phyloP scores from a whole-genome alignment of 2,888 invertebrate genomes.

The Hydrotaea cyrtoneurina region DNA sequence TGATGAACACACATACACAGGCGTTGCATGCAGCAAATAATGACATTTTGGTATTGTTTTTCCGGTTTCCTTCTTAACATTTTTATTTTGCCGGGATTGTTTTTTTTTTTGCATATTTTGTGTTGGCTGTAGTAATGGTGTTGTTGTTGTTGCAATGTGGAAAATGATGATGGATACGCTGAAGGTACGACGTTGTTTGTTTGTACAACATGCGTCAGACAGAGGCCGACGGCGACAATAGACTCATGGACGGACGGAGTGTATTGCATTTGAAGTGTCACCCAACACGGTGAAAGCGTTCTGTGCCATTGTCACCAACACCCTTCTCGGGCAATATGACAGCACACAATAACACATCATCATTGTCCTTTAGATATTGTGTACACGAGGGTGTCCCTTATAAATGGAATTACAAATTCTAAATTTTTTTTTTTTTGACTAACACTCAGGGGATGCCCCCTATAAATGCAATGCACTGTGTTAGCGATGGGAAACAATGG shows the following conservation, averaged over 20 bases:
- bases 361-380: neutral
- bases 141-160: neutral
- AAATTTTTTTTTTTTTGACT: too few species aligned
- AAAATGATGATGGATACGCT: conserved; percentile 5
- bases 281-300: conserved; percentile 37
- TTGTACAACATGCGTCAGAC: conserved; percentile 33
- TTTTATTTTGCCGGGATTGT: neutral
- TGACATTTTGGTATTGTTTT: conserved; percentile 35
- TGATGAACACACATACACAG: neutral
- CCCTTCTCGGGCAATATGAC: conserved; percentile 41
- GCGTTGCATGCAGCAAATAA: conserved; percentile 7
- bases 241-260: conserved; percentile 1
- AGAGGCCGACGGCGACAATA: conserved; percentile 1
- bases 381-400: neutral
- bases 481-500: too few species aligned
- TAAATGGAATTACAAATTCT: too few species aligned
- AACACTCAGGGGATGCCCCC: too few species aligned
- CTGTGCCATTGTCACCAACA: conserved; percentile 47
- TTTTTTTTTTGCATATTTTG: conserved; percentile 12
- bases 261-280: conserved; percentile 49
- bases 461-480: too few species aligned
- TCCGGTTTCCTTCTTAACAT: conserved; percentile 30
- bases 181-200: neutral
- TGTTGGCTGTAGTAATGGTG: neutral
- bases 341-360: neutral